These are phyloP conservation scores for Hystrix cristata DNA, from an alignment of 2,113 vertebrate genomes.

Conservation along the genomic window DNA sequence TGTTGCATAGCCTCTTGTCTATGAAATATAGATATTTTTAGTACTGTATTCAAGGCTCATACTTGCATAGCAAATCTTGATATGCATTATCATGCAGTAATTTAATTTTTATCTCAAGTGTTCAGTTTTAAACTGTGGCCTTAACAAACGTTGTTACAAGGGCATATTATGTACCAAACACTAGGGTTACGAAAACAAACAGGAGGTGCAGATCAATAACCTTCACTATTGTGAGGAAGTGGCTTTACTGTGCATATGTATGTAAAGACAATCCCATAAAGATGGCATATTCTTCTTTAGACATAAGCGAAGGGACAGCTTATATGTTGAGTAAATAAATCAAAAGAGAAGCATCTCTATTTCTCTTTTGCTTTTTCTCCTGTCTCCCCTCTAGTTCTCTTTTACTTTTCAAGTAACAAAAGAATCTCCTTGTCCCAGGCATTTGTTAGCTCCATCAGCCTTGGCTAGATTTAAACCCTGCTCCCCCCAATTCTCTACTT, in stretches of 20 bases:
- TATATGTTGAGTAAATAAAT: constrained; percentile 22
- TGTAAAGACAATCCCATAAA: neutral
- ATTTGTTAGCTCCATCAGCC: neutral
- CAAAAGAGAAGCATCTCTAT: neutral
- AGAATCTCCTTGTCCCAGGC: neutral
- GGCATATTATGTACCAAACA: neutral
- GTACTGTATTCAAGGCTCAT: neutral
- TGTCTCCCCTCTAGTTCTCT: neutral
- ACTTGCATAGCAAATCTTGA: neutral
- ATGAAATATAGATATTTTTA: neutral
- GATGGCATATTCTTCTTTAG: neutral
- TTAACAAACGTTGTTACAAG: neutral
- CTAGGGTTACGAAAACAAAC: constrained; percentile 12
- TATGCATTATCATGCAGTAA: neutral
- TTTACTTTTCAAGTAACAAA: constrained; percentile 11
- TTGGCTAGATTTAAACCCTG: neutral
- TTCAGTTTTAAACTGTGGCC: neutral
- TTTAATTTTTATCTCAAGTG: constrained; percentile 27
- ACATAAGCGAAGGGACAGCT: neutral
- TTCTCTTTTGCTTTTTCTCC: constrained; percentile 48
- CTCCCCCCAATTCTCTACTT: neutral
- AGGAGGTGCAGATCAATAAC: neutral
- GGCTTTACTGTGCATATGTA: neutral
- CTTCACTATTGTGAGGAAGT: neutral
- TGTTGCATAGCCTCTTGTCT: neutral